Percentiles rank a stretch among this genome's conserved stretches.
Evolutionary conservation across 1,140 invertebrate species (phyloP).

Genomic region (Drosophila bifasciata): DNA sequence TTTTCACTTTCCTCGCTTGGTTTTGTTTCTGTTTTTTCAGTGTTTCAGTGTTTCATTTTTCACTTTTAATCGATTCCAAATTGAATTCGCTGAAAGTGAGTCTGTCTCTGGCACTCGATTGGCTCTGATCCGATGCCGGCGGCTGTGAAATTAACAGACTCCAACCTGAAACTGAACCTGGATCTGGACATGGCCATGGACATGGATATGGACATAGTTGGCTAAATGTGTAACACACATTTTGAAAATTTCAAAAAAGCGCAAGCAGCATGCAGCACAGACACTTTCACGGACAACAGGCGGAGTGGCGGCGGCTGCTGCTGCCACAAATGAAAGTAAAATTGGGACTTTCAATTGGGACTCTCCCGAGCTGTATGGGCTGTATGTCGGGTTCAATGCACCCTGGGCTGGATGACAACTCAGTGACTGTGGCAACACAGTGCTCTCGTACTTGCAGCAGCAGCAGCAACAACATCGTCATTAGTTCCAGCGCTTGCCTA

Average conservation of each 20-base stretch:
- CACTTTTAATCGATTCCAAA: conserved; percentile 62
- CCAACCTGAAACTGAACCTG: too few species aligned
- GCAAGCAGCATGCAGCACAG: too few species aligned
- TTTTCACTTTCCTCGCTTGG: conserved; percentile 70
- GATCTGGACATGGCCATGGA: too few species aligned
- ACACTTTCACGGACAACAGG: conserved; percentile 65
- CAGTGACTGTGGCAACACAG: conserved; percentile 12
- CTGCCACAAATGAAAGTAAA: conserved; percentile 69
- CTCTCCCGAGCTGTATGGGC: conserved; percentile 13
- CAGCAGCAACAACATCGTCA: conserved; percentile 58
- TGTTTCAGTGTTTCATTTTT: conserved; percentile 40
- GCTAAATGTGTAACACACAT: conserved; percentile 47
- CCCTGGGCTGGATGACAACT: conserved; percentile 43
- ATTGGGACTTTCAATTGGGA: conserved; percentile 28
- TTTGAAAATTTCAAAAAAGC: conserved; percentile 49
- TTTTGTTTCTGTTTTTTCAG: neutral
- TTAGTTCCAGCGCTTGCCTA: conserved; percentile 78
- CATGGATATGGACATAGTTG: conserved; percentile 14
- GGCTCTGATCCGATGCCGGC: conserved; percentile 10
- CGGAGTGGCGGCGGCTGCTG: neutral
- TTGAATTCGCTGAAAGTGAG: conserved; percentile 47
- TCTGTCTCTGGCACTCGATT: neutral
- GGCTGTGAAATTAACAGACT: conserved; percentile 51
- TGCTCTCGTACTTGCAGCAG: conserved; percentile 5
- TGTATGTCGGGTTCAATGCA: conserved; percentile 63